Conservation (phyloP, 2,113 vertebrate species). For the Anser brachyrhynchus region DNA sequence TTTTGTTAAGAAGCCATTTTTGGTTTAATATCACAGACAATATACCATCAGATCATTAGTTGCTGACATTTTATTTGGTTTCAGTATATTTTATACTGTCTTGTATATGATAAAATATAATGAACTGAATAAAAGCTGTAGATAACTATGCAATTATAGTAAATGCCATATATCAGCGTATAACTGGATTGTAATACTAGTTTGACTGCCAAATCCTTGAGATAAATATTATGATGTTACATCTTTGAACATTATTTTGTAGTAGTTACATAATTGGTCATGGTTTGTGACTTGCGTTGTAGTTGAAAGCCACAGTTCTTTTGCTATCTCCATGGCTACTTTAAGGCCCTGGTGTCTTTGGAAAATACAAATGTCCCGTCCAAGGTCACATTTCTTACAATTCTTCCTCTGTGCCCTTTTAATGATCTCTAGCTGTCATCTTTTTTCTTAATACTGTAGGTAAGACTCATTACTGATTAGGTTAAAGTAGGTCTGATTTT, state of each 20-base stretch:
- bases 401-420: neutral
- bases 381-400: neutral
- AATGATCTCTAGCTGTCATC: neutral
- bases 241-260: neutral
- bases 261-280: neutral
- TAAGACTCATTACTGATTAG: neutral
- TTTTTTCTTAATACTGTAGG: neutral
- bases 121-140: neutral
- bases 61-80: neutral
- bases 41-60: neutral
- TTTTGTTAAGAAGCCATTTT: slow-evolving; percentile 43
- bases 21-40: neutral
- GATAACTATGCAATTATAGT: neutral
- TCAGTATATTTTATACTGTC: neutral
- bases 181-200: neutral
- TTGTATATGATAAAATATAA: slow-evolving; percentile 11
- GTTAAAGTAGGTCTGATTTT: neutral
- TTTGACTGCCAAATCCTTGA: neutral
- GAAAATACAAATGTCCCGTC: neutral
- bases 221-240: neutral
- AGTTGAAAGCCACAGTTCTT: neutral
- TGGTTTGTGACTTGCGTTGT: neutral
- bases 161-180: neutral
- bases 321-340: neutral
- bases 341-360: neutral